Base-by-base conservation (phyloP, 2,113 vertebrate genomes). In the Polypterus bichir region DNA sequence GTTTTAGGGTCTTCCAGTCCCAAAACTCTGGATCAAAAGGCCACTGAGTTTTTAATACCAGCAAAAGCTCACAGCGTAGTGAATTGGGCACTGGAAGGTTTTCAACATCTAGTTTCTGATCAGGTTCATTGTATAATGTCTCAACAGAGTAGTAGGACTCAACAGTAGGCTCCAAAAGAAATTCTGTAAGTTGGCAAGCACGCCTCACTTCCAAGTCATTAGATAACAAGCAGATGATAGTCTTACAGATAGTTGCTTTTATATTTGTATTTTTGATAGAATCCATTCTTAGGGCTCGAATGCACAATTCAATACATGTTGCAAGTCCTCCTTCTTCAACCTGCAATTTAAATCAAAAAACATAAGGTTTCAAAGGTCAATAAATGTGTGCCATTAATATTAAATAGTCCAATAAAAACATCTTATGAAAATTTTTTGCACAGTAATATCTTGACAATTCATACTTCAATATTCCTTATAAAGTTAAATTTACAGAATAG, bases 21-120 rank as follows among this genome's bases (percentile, higher is more conserved):
- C 94, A 98, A 72, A 94, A 98, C 74, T 98, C 95, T 4, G 95
- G 95, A 78, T 98, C 95, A 79, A 98, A 98, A 72, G 93, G 90
- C 95, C 95, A 98, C 58, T 93, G 92, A 58, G 89, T 96, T 88
- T 98, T 98, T 69, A 98, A 86, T 54, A 97, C 94, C 62, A 98
- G 83, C 65, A 97, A 80, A 45, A 98, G 89, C 65, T 98, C 95
- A 69, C 94, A 97, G 61, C 92, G 92, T 5, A 97, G 77, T 6
- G 95, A 97, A 84, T 96, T 98, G 71, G 93, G 88, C 74, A 97
- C 88, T 11, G 91, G 92, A 83, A 94, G 91, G 66, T 83, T 90
- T 69, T 92, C 92, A 72, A 92, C 93, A 64, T 98, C 95, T 0
- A 94, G 79, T 75, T 97, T 97, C 80, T 98, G 95, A 79, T 98